Conservation (phyloP, 2,888 invertebrate species). For the Dryococelus australis region DNA sequence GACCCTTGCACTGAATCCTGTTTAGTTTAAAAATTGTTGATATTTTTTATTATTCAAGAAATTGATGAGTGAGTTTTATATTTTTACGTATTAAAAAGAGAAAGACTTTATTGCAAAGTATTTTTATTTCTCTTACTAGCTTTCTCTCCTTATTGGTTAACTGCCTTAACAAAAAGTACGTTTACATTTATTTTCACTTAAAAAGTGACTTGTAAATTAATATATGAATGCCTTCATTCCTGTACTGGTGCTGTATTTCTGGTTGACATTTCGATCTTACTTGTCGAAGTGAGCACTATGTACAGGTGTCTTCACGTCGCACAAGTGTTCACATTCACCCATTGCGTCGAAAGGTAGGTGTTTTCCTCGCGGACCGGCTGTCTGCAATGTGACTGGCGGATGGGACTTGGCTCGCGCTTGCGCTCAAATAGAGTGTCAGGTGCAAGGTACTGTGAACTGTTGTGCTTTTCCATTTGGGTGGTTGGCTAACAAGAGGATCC, state of each 20-base stretch:
- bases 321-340: constrained; percentile 27
- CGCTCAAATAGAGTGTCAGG: constrained; percentile 75
- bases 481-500: not conserved
- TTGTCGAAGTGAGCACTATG: not conserved
- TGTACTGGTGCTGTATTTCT: constrained; percentile 7
- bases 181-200: too few relatives aligned
- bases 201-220: not conserved
- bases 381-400: constrained; percentile 55
- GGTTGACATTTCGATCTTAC: not conserved
- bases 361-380: constrained; percentile 63
- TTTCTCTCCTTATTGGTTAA: not conserved
- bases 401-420: constrained; percentile 71
- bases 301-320: not conserved
- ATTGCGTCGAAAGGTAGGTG: constrained; percentile 43
- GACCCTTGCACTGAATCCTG: not conserved
- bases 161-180: not conserved
- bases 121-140: not conserved
- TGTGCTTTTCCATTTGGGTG: constrained; percentile 9
- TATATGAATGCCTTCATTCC: not conserved
- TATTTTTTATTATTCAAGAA: not conserved
- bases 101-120: not conserved
- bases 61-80: not conserved
- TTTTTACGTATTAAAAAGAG: constrained; percentile 4
- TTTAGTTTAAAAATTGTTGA: not conserved
- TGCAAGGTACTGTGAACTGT: constrained; percentile 72